Evolutionary conservation across 2,113 vertebrate species (phyloP), one percentile per base, ranked within the genome.

Genomic region (Cynopterus brachyotis): DNA sequence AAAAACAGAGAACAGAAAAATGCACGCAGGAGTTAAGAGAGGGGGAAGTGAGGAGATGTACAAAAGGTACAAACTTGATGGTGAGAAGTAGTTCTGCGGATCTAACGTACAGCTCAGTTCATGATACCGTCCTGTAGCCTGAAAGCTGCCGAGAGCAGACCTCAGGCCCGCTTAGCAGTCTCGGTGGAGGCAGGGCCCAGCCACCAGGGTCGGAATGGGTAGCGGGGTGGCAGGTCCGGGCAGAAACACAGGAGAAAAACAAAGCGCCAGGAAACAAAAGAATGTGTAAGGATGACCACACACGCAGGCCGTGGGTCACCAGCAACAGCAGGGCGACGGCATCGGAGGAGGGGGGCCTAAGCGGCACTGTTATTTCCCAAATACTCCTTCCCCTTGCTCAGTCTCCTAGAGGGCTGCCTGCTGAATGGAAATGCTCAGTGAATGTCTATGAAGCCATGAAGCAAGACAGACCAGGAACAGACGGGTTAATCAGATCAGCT

Each of bases 121-220:
- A 12, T 50, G 37, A 82, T 5, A 40, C 5, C 0, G 26, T 17
- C 8, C 3, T 26, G 12, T 0, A 3, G 2, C 24, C 3, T 32
- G 55, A 73, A 30, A 50, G 42, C 17, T 24, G 66, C 79, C 40
- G 26, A 72, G 53, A 47, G 66, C 2, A 47, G 40, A 62, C 32
- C 42, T 17, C 30, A 11, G 6, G 28, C 26, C 28, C 16, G 24
- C 55, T 50, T 26, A 75, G 22, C 16, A 5, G 19, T 30, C 78
- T 24, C 2, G 22, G 47, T 11, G 47, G 2, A 6, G 45, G 10
- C 59, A 22, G 0, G 12, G 50, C 9, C 62, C 2, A 13, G 5
- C 84, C 53, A 13, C 4, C 32, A 40, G 5, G 3, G 8, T 17
- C 15, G 1, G 30, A 6, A 6, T 24, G n/a, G 9, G n/a, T 1